Percentiles rank a stretch among this genome's conserved stretches.
Conservation (phyloP, 1,140 invertebrate species). For the Camponotus pennsylvanicus region DNA sequence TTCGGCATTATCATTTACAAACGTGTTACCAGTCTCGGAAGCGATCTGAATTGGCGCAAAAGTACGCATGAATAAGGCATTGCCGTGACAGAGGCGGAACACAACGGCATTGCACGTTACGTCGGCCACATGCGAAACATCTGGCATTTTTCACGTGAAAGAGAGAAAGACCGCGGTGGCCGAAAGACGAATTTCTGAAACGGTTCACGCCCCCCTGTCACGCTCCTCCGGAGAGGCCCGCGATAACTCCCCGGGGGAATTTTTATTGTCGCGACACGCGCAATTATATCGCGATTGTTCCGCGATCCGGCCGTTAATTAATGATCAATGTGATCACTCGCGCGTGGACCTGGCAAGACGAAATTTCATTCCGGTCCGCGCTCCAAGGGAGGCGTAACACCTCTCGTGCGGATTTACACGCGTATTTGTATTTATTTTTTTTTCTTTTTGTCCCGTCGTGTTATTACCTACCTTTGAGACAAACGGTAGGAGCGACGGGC, state of each 20-base stretch:
- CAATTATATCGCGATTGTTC: slow-evolving; percentile 84
- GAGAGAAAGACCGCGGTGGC: slow-evolving; percentile 78
- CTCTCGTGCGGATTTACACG: slow-evolving; percentile 32
- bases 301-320: slow-evolving; percentile 81
- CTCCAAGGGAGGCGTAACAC: slow-evolving; percentile 27
- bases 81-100: slow-evolving; percentile 73
- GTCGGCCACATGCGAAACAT: slow-evolving; percentile 85
- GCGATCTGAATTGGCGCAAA: slow-evolving; percentile 71
- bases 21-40: slow-evolving; percentile 19
- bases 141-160: slow-evolving; percentile 86
- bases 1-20: not conserved
- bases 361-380: slow-evolving; percentile 6
- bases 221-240: slow-evolving; percentile 76
- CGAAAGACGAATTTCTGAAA: slow-evolving; percentile 84
- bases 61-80: slow-evolving; percentile 71
- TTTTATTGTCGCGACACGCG: slow-evolving; percentile 82
- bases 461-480: slow-evolving; percentile 16
- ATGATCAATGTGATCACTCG: slow-evolving; percentile 83
- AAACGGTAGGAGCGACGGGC: not conserved
- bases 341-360: slow-evolving; percentile 66
- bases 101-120: slow-evolving; percentile 72
- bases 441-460: not conserved
- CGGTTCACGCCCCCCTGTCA: slow-evolving; percentile 85
- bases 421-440: not conserved
- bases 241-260: slow-evolving; percentile 77